Percentiles rank a stretch among this genome's conserved stretches.
Conservation (phyloP, 1,140 invertebrate species). For the Triops longicaudatus region DNA sequence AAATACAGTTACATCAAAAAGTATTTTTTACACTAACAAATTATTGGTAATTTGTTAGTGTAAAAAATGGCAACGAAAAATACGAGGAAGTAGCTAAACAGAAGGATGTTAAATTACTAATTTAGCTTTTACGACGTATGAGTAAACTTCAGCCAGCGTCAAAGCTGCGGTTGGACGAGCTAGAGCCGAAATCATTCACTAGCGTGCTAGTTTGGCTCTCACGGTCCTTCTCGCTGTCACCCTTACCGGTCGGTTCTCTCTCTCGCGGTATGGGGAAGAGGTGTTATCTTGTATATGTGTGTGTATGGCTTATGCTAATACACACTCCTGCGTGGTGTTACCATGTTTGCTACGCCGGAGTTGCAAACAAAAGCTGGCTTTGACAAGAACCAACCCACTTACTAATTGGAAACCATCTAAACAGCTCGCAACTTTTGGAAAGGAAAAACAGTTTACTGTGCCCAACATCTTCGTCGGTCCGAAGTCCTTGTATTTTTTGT, state of each 20-base stretch:
- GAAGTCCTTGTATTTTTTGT: background rate
- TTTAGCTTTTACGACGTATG: no score
- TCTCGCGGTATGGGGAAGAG: background rate
- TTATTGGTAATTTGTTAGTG: no score
- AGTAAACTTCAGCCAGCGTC: background rate
- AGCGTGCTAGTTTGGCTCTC: background rate
- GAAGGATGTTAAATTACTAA: no score
- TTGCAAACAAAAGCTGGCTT: slow-evolving; percentile 15
- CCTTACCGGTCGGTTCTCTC: background rate
- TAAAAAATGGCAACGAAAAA: no score
- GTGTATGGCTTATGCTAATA: slow-evolving; percentile 10
- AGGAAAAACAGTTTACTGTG: background rate
- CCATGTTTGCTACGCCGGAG: background rate
- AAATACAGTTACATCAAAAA: no score
- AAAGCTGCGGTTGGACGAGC: background rate
- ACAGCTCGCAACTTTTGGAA: background rate
- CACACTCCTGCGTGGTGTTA: slow-evolving; percentile 3
- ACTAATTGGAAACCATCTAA: slow-evolving; percentile 15
- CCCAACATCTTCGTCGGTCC: background rate
- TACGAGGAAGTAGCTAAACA: no score
- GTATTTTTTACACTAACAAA: no score
- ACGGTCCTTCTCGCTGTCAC: background rate
- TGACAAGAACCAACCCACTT: slow-evolving; percentile 14
- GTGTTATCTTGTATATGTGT: slow-evolving; percentile 13
- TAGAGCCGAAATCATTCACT: background rate